Base-by-base conservation (phyloP, 2,888 invertebrate genomes). In the Uropetala carovei region DNA sequence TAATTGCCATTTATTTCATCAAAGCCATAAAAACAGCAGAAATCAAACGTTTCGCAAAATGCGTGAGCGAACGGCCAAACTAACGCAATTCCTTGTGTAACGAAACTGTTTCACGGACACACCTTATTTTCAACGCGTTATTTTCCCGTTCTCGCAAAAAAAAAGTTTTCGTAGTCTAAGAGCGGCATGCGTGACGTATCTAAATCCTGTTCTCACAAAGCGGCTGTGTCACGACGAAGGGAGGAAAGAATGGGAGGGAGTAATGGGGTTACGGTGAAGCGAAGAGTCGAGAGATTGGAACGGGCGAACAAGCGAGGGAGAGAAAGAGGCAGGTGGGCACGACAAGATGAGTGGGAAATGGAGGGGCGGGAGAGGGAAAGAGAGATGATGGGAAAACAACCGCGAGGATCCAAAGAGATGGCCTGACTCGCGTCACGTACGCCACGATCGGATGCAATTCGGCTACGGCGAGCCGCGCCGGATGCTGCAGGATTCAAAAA, bases 101-200 rank as follows among this genome's bases (percentile, higher is more conserved):
- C 43, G 43, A 43, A 43, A 43, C 43, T 43, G 43, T 43, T 43
- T 43, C 43, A 43, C 43, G 43, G 5, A 43, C 5, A 43, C 43
- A 43, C 43, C 43, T 43, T n/a, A n/a, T n/a, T n/a, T n/a, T 5
- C 43, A 43, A 3, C 43, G 43, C 43, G 43, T 43, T 43, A 43
- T 43, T 43, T 5, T 1, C 43, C 3, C 43, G 43, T 43, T 43
- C 43, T 1, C 43, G 5, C 1, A 43, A 43, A 43, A 43, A 43
- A 3, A 43, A 43, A 43, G 3, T 43, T 43, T 43, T 43, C 43
- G 43, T 43, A 13, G 27, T 9, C n/a, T 27, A n/a, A 75, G 22
- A 75, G 27, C 13, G 75, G 27, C 75, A 75, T 75, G 75, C 75
- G 75, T 75, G 75, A 75, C 75, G 75, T 75, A 22, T 27, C 75